These are phyloP conservation scores for Charaxes varanes DNA, from an alignment of 1,140 invertebrate species.

Conservation along the genomic window DNA sequence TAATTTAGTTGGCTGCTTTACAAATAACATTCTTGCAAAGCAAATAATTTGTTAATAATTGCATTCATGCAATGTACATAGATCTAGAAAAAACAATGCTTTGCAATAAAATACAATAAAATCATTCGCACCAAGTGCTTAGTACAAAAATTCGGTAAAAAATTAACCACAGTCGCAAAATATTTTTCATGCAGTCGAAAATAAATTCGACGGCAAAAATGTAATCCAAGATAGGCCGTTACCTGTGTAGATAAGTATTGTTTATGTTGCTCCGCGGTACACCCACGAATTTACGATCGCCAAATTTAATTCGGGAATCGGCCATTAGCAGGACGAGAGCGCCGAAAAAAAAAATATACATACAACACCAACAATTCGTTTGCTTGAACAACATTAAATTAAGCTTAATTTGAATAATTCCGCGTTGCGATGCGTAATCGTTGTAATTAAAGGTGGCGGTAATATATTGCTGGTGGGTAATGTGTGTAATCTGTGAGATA, in stretches of 20 bases:
- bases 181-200: constrained; percentile 12
- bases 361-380: constrained; percentile 49
- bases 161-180: neutral
- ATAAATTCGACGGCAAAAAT: constrained; percentile 23
- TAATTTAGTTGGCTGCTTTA: no score
- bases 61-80: no score
- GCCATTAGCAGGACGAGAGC: constrained; percentile 50
- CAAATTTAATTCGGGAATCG: constrained; percentile 55
- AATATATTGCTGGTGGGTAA: constrained; percentile 16
- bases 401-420: constrained; percentile 66
- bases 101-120: no score
- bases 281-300: constrained; percentile 46
- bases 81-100: no score
- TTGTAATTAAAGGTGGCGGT: constrained; percentile 51
- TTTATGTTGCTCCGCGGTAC: constrained; percentile 30
- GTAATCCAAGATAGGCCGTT: constrained; percentile 31
- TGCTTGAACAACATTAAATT: constrained; percentile 55
- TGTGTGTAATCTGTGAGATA: no score
- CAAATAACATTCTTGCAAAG: no score
- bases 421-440: constrained; percentile 57
- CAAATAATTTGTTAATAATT: no score
- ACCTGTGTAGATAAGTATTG: constrained; percentile 34
- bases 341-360: constrained; percentile 51
- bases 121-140: no score
- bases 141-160: neutral